Evolutionary conservation across 1,140 invertebrate species (phyloP), one percentile per base, ranked within the genome.

Genomic region (Zaprionus kolodkinae): DNA sequence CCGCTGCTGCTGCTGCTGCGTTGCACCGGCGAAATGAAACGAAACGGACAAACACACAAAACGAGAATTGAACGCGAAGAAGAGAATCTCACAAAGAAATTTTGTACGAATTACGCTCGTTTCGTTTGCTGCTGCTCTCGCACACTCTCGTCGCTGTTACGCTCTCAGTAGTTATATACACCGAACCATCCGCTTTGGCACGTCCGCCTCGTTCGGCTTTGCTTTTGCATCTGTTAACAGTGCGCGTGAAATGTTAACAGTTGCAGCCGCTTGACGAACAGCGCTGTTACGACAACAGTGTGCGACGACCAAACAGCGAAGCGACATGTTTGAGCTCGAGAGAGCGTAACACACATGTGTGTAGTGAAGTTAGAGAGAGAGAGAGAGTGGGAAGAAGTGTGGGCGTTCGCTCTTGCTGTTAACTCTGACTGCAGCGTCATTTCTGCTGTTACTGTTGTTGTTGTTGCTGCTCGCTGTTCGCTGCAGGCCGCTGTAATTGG

Each of bases 211-310:
- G 72, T 38, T 62, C 40, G 72, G 59, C 72, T 70, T 63, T 70
- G 50, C 57, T 74, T 74, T 74, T 70, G 66, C 66, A 70, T 74
- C 72, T 74, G 72, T 56, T 70, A 74, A 74, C 72, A 74, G 33
- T n/a, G 56, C 35, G 64, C 45, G 12, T 10, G 10, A 10, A 10
- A 38, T 17, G 13, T 52, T 66, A 65, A 74, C 66, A 70, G 57
- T 40, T 55, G 59, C 52, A 30, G 6, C 66, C 45, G 72, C 11
- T 9, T 3, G 27, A n/a, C 27, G 6, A 13, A 45, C 36, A 65
- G 12, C 67, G 21, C 66, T 70, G 72, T 74, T 70, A 52, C 40
- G 66, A 11, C 66, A 57, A 74, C 72, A 74, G 66, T n/a, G 21
- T 0, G 10, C 54, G 7, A 17, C 63, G 43, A 33, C 27, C 10